A percentile compares a stretch with the other conserved stretches of the same genome.
phyloP scores from a whole-genome alignment of 2,113 vertebrate species.

The Plotosus lineatus region DNA sequence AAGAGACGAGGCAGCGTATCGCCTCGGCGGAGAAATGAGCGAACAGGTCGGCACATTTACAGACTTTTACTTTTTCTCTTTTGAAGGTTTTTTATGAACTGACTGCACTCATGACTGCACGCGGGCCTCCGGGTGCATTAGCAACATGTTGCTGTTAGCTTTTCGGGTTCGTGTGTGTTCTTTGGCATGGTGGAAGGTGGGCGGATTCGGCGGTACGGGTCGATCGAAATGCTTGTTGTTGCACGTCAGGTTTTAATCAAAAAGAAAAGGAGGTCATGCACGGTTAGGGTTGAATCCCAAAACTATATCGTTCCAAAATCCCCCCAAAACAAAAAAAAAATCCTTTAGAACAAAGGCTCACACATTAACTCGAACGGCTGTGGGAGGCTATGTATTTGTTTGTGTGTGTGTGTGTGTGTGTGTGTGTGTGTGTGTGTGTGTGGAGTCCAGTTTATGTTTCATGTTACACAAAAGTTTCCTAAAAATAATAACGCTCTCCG shows the following conservation, averaged over 20 bases:
- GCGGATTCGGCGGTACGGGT: neutral
- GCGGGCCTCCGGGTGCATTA: slow-evolving; percentile 21
- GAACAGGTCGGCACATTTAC: slow-evolving; percentile 47
- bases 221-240: slow-evolving; percentile 35
- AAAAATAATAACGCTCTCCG: slow-evolving; percentile 26
- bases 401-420: slow-evolving; percentile 23
- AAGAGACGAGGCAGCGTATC: neutral
- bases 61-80: neutral
- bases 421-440: slow-evolving; percentile 14
- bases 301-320: slow-evolving; percentile 8
- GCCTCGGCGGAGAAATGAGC: slow-evolving; percentile 31
- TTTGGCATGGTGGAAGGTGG: neutral
- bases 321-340: slow-evolving; percentile 1
- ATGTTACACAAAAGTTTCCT: slow-evolving; percentile 25
- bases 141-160: slow-evolving; percentile 19
- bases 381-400: neutral
- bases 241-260: slow-evolving; percentile 22
- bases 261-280: neutral
- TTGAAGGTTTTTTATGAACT: neutral
- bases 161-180: slow-evolving; percentile 28
- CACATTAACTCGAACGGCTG: slow-evolving; percentile 18
- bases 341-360: neutral
- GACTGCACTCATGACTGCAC: neutral
- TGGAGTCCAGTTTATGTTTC: slow-evolving; percentile 40
- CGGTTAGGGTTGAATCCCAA: neutral